phyloP scores from a whole-genome alignment of 1,140 invertebrate species.

The Parapsyche elsis region DNA sequence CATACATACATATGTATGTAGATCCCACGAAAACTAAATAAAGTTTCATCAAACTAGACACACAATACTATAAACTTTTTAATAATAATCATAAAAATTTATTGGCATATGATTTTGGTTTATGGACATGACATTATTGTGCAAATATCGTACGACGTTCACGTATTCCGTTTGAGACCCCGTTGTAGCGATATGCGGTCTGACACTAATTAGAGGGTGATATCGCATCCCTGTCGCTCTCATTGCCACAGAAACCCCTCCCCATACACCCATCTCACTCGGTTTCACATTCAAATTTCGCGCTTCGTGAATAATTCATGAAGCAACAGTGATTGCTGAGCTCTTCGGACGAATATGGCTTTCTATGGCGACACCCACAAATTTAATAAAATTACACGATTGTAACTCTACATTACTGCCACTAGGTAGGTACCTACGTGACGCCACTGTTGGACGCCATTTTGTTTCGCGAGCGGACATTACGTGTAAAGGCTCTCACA shows the following conservation, averaged over 20 bases:
- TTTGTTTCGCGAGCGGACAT: too few relatives aligned
- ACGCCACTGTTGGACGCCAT: too few relatives aligned
- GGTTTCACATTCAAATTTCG: constrained; percentile 44
- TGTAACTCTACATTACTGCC: too few relatives aligned
- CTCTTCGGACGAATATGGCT: constrained; percentile 43
- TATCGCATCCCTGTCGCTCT: background rate
- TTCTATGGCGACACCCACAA: constrained; percentile 19
- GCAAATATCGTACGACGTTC: constrained; percentile 35
- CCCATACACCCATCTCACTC: constrained; percentile 4
- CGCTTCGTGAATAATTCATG: constrained; percentile 46
- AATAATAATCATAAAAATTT: background rate
- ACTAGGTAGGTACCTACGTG: too few relatives aligned
- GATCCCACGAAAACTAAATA: too few relatives aligned
- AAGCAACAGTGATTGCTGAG: constrained; percentile 45
- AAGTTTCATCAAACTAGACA: background rate
- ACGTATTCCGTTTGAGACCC: constrained; percentile 46
- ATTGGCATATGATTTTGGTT: background rate
- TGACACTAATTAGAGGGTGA: constrained; percentile 45
- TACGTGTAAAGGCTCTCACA: too few relatives aligned
- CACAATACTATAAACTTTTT: background rate
- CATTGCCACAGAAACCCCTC: background rate
- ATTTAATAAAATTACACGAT: constrained; percentile 44
- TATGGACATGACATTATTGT: constrained; percentile 5
- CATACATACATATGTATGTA: too few relatives aligned
- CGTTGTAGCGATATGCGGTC: constrained; percentile 45